phyloP scores from a whole-genome alignment of 1,140 invertebrate species.

The Protaetia brevitarsis region DNA sequence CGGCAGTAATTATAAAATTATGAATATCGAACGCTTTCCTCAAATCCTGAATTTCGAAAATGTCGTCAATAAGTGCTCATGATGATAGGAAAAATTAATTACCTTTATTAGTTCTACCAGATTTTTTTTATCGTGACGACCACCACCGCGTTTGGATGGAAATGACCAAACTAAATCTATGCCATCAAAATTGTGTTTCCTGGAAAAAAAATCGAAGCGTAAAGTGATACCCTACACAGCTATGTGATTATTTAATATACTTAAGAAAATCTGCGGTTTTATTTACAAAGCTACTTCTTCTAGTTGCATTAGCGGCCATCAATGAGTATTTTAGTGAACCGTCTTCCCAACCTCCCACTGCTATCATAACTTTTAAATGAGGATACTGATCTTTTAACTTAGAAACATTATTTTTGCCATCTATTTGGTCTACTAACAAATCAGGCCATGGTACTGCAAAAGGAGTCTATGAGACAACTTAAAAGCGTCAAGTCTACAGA shows the following conservation, averaged over 20 bases:
- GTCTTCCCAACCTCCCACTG: slow-evolving; percentile 88
- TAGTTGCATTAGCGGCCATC: slow-evolving; percentile 59
- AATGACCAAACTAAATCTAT: slow-evolving; percentile 85
- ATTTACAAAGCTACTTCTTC: slow-evolving; percentile 61
- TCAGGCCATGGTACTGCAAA: slow-evolving; percentile 68
- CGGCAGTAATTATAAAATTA: slow-evolving; percentile 63
- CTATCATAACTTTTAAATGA: slow-evolving; percentile 71
- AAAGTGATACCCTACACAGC: neutral
- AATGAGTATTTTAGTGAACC: slow-evolving; percentile 76
- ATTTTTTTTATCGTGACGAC: slow-evolving; percentile 70
- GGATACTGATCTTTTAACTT: slow-evolving; percentile 66
- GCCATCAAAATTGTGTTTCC: slow-evolving; percentile 76
- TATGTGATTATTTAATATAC: slow-evolving; percentile 45
- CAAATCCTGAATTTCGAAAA: slow-evolving; percentile 52
- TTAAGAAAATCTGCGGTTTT: slow-evolving; percentile 62
- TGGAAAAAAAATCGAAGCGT: slow-evolving; percentile 34
- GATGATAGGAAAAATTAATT: slow-evolving; percentile 28
- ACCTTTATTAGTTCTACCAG: slow-evolving; percentile 73
- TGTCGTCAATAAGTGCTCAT: neutral
- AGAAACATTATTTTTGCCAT: slow-evolving; percentile 68
- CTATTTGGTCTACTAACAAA: slow-evolving; percentile 68
- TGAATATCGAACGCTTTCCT: slow-evolving; percentile 54
- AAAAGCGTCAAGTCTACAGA: no score
- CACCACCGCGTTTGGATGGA: slow-evolving; percentile 70
- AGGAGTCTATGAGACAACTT: neutral